phyloP scores from a whole-genome alignment of 2,797 vertebrate genomes.

The Salmo trutta region DNA sequence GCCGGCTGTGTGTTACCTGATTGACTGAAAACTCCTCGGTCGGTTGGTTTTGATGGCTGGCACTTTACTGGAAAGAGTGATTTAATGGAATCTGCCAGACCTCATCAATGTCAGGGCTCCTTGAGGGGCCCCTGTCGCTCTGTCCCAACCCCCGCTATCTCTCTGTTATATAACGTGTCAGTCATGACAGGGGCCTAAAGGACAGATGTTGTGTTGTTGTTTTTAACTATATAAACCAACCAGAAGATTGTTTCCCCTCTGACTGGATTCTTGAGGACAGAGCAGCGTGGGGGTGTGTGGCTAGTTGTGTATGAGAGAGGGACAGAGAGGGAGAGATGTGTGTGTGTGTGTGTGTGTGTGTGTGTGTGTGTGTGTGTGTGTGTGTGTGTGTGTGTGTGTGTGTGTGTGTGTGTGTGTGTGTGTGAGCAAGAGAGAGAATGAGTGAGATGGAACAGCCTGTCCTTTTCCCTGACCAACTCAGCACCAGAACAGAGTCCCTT shows the following conservation, averaged over 20 bases:
- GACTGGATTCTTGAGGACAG: neutral
- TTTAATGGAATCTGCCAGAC: constrained; percentile 91
- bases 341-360: too few species aligned
- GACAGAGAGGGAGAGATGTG: too few species aligned
- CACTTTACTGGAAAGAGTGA: constrained; percentile 89
- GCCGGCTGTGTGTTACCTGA: constrained; percentile 78
- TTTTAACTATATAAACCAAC: constrained; percentile 43
- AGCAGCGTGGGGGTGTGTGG: neutral
- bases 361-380: too few species aligned
- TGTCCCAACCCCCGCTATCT: neutral
- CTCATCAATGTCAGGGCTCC: constrained; percentile 86
- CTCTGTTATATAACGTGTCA: constrained; percentile 33
- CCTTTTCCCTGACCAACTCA: too few species aligned
- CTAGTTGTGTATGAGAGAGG: neutral
- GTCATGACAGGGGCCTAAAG: constrained; percentile 64
- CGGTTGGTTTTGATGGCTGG: constrained; percentile 81
- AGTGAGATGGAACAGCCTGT: too few species aligned
- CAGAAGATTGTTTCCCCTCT: constrained; percentile 31
- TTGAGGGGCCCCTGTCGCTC: constrained; percentile 79
- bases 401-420: too few species aligned
- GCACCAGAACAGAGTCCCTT: constrained; percentile 27
- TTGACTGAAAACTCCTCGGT: constrained; percentile 85
- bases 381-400: too few species aligned
- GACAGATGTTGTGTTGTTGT: constrained; percentile 78
- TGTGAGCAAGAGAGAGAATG: too few species aligned